These are phyloP conservation scores for Eulemur rufifrons DNA, from an alignment of 2,113 vertebrate species.

Conservation along the genomic window DNA sequence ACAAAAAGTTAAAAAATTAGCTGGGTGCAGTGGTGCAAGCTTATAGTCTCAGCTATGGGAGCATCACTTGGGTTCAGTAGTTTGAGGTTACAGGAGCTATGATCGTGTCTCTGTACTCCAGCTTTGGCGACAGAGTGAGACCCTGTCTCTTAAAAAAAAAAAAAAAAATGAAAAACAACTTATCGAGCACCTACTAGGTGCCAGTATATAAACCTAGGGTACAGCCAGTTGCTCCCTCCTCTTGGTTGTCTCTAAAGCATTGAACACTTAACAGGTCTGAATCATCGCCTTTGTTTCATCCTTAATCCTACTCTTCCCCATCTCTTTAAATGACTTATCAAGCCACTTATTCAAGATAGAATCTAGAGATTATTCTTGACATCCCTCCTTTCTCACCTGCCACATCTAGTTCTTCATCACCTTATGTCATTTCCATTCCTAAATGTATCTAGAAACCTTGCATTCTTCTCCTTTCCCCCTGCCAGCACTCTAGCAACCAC, in stretches of 20 bases:
- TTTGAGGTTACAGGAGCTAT: too few species aligned
- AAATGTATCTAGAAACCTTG: background rate
- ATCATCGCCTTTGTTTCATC: background rate
- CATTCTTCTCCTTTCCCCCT: too few species aligned
- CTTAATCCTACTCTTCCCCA: background rate
- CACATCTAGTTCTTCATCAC: background rate
- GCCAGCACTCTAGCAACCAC: background rate
- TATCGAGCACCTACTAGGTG: too few species aligned
- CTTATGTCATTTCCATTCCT: background rate
- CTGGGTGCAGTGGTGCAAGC: too few species aligned
- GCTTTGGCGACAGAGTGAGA: too few species aligned
- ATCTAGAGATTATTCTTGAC: background rate
- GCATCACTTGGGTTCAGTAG: too few species aligned
- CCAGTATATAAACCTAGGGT: fast-evolving
- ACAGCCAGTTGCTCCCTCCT: background rate
- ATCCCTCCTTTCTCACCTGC: background rate
- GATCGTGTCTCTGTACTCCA: too few species aligned
- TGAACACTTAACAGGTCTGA: background rate
- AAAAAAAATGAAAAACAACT: background rate
- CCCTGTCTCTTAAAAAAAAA: too few species aligned
- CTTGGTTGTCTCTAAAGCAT: background rate
- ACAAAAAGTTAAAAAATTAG: too few species aligned
- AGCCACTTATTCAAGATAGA: background rate
- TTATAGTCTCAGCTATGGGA: too few species aligned
- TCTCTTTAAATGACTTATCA: background rate